phyloP scores from a whole-genome alignment of 1,140 invertebrate genomes.

The Aplysia californica region DNA sequence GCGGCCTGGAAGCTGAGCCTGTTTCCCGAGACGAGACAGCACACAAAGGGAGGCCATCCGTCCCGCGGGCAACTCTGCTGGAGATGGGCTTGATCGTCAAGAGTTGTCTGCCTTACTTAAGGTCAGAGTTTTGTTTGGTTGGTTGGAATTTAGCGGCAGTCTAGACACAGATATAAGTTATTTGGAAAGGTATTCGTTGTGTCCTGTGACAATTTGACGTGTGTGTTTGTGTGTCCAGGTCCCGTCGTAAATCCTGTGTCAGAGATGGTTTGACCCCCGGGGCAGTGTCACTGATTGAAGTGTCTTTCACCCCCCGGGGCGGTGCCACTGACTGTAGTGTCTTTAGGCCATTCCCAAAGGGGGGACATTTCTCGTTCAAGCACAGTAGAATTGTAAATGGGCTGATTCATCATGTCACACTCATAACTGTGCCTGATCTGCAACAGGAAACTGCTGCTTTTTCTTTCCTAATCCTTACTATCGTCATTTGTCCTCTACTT shows the following conservation, averaged over 20 bases:
- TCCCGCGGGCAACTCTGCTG: not conserved
- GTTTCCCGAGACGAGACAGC: not conserved
- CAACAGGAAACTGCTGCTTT: too few relatives aligned
- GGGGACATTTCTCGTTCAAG: too few relatives aligned
- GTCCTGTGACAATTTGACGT: not conserved
- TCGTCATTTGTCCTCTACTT: too few relatives aligned
- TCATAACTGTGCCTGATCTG: too few relatives aligned
- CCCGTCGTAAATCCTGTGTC: not conserved
- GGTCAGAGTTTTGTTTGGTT: not conserved
- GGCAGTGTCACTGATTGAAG: too few relatives aligned
- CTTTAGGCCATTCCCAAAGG: too few relatives aligned
- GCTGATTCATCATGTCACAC: too few relatives aligned
- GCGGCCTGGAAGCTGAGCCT: not conserved
- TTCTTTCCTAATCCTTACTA: too few relatives aligned
- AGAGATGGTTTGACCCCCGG: too few relatives aligned
- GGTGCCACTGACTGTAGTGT: too few relatives aligned
- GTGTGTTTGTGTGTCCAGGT: not conserved
- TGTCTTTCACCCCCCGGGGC: too few relatives aligned
- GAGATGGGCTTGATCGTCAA: conserved; percentile 2
- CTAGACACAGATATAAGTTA: not conserved
- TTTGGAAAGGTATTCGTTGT: not conserved
- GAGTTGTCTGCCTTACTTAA: not conserved
- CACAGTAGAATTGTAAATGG: too few relatives aligned
- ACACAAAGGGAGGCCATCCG: not conserved
- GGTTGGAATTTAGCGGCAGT: not conserved